phyloP scores from a whole-genome alignment of 2,888 invertebrate species.

The Maniola hyperantus region DNA sequence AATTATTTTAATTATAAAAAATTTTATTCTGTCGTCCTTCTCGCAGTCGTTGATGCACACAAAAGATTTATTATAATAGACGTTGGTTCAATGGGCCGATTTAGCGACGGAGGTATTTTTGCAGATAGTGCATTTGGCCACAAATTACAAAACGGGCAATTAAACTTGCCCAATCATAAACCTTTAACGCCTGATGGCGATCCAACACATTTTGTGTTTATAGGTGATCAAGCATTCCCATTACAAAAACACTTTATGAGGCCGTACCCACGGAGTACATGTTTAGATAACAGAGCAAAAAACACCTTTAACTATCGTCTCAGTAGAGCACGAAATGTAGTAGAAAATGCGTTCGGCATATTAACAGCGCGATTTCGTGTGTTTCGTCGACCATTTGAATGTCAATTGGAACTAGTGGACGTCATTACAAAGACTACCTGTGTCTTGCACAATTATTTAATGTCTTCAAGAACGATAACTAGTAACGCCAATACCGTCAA shows the following conservation, averaged over 20 bases:
- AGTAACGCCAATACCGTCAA: conserved; percentile 21
- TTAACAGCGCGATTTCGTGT: conserved; percentile 35
- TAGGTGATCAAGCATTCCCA: conserved; percentile 24
- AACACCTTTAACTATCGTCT: conserved; percentile 38
- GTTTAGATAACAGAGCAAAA: conserved; percentile 15
- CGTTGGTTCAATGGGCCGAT: conserved; percentile 37
- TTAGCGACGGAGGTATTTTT: conserved; percentile 44
- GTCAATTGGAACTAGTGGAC: conserved; percentile 41
- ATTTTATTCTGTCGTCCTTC: conserved; percentile 41
- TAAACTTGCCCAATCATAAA: conserved; percentile 37
- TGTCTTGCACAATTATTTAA: conserved; percentile 36
- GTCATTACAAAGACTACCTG: conserved; percentile 40
- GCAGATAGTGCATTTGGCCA: conserved; percentile 13
- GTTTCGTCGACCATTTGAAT: conserved; percentile 40
- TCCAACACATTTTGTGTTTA: conserved; percentile 41
- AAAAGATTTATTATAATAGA: conserved; percentile 39
- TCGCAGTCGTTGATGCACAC: conserved; percentile 41
- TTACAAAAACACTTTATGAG: conserved; percentile 22
- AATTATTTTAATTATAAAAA: conserved; percentile 46
- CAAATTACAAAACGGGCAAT: conserved; percentile 14
- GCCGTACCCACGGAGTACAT: conserved; percentile 17
- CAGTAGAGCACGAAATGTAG: conserved; percentile 37
- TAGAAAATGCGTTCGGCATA: conserved; percentile 38
- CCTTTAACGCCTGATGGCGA: conserved; percentile 35
- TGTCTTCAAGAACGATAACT: conserved; percentile 9